These are phyloP conservation scores for Pachyramphus minor DNA, from an alignment of 2,113 vertebrate species.

Conservation along the genomic window DNA sequence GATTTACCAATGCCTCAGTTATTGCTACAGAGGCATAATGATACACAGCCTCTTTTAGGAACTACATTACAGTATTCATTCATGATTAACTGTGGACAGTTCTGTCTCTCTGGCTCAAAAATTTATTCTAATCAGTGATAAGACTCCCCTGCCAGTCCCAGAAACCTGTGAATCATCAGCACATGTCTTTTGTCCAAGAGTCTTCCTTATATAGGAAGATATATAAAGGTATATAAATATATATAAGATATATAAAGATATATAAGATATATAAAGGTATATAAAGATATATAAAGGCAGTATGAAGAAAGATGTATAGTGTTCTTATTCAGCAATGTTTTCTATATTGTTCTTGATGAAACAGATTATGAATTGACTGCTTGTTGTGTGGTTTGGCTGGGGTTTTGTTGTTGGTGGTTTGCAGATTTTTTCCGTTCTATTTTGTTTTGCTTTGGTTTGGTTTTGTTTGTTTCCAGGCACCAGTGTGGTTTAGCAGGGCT, in stretches of 20 bases:
- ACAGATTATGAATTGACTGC: neutral
- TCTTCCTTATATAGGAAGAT: neutral
- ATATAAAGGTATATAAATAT: no score
- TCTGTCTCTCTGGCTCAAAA: neutral
- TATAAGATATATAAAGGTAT: no score
- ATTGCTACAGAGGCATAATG: neutral
- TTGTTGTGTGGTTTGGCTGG: neutral
- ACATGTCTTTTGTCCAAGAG: neutral
- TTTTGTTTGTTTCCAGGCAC: neutral
- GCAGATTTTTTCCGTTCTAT: neutral
- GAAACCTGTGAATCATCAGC: neutral
- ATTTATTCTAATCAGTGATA: neutral
- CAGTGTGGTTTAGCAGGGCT: neutral
- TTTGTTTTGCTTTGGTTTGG: neutral
- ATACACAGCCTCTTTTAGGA: neutral
- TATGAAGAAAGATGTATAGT: neutral
- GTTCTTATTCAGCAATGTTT: neutral
- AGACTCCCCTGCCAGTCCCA: neutral
- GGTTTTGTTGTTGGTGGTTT: neutral
- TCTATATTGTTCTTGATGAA: neutral
- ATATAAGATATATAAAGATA: no score
- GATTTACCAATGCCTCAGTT: neutral
- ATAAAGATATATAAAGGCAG: no score
- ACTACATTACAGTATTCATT: neutral
- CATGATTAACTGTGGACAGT: neutral